Evolutionary conservation across 2,888 invertebrate species (phyloP), one percentile per base, ranked within the genome.

Genomic region (Ornithoptera alexandrae): DNA sequence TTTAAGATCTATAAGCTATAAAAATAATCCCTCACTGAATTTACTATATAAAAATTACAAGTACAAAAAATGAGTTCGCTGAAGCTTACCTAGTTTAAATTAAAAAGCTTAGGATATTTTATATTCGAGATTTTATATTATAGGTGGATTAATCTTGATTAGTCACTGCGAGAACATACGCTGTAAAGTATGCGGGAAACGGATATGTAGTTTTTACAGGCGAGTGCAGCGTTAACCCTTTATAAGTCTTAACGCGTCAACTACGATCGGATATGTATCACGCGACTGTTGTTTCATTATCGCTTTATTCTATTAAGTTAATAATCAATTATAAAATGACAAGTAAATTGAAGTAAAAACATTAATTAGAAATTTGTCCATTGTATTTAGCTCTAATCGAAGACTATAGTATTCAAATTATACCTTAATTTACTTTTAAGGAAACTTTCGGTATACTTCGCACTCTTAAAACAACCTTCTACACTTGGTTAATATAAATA

Each of bases 231-330:
- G 30, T 20, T 20, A 24, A 56, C 57, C 22, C n/a, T 56, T 62
- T 18, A 69, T 71, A 69, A 67, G 68, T 68, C 72, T 76, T 73
- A 72, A 72, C 68, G 67, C 76, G 78, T 78, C 79, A 74, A 73
- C 74, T 68, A 64, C 60, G 72, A 81, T 79, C 73, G 76, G 76
- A 80, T 79, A 78, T 76, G 74, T 71, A 73, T 77, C 84, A 84
- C 84, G 84, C 84, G 78, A 83, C 71, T 73, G 74, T 75, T 76
- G 69, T 71, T 72, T 73, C 70, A 76, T 73, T 76, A 80, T 80
- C 83, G 81, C 80, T 81, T 74, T 77, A 58, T 17, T 50, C 12
- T 15, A 15, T 5, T 17, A 17, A 2, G 15, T 50, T 50, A 5
- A 50, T 50, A 50, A 50, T 50, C 2, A 50, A 50, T 0, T 0